Evolutionary conservation across 2,113 vertebrate genomes (phyloP).

Genomic region (Salvelinus sp.): DNA sequence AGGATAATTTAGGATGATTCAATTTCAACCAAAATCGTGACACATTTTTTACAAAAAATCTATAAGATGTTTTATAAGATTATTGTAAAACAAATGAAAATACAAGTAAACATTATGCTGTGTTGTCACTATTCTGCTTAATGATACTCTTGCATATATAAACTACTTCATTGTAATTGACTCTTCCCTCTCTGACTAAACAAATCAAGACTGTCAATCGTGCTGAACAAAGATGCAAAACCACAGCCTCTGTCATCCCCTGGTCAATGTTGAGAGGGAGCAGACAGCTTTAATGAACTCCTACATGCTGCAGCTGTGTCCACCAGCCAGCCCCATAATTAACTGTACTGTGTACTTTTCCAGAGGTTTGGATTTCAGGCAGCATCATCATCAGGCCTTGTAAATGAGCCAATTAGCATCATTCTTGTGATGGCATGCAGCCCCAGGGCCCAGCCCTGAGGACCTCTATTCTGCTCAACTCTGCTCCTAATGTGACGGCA

Average conservation of each 20-base stretch:
- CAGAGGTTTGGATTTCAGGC: constrained; percentile 38
- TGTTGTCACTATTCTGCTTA: no score
- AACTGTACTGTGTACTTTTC: constrained; percentile 28
- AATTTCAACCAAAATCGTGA: no score
- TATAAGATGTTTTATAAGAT: no score
- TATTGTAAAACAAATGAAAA: no score
- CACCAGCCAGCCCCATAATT: constrained; percentile 57
- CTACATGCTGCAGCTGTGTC: constrained; percentile 62
- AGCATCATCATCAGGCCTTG: constrained; percentile 27
- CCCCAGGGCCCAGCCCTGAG: constrained; percentile 38
- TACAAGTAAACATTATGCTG: no score
- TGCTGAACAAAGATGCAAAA: constrained; percentile 14
- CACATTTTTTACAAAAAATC: no score
- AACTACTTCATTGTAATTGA: no score
- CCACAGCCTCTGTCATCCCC: constrained; percentile 29
- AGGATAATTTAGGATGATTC: no score
- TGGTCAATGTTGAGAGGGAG: constrained; percentile 42
- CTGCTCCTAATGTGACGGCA: constrained; percentile 39
- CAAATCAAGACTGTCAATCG: background rate
- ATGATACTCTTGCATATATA: no score
- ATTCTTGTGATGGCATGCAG: constrained; percentile 45
- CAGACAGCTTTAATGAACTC: constrained; percentile 60
- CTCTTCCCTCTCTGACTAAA: no score
- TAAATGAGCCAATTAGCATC: constrained; percentile 52
- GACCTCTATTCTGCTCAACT: constrained; percentile 24